A percentile compares a stretch with the other conserved stretches of the same genome.
Evolutionary conservation across 2,797 vertebrate species (phyloP).

Genomic region (Brachymystax lenok): DNA sequence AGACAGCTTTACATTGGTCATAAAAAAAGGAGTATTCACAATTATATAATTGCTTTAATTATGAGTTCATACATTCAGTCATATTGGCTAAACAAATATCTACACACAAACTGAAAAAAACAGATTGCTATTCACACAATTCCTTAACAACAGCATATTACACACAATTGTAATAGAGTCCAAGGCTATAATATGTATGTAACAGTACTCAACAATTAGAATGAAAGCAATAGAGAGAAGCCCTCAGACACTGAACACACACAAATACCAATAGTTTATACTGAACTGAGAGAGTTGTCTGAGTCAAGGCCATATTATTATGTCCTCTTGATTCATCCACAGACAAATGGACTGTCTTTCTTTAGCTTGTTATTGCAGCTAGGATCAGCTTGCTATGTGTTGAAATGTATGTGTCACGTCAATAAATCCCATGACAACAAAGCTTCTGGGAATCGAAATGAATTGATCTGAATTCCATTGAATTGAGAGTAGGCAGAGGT

Average conservation of each 20-base stretch:
- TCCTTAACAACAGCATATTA: neutral
- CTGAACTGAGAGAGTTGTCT: too few species aligned
- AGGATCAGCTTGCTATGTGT: too few species aligned
- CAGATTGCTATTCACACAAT: neutral
- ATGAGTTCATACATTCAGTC: neutral
- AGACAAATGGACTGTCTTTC: too few species aligned
- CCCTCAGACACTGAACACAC: neutral
- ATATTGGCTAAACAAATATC: neutral
- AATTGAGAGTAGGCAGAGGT: too few species aligned
- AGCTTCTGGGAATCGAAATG: too few species aligned
- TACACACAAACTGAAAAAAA: neutral
- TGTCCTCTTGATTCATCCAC: too few species aligned
- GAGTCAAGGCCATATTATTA: too few species aligned
- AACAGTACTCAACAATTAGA: neutral
- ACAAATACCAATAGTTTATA: too few species aligned
- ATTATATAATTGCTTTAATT: neutral
- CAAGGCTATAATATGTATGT: neutral
- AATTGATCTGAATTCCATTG: too few species aligned
- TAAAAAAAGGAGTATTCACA: neutral
- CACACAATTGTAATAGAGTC: neutral
- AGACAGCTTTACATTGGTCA: neutral
- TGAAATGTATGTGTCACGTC: too few species aligned
- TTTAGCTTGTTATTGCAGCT: too few species aligned
- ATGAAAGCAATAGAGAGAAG: neutral
- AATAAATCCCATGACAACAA: too few species aligned